Conservation (phyloP, 2,888 invertebrate genomes). For the Lasius fuliginosus region DNA sequence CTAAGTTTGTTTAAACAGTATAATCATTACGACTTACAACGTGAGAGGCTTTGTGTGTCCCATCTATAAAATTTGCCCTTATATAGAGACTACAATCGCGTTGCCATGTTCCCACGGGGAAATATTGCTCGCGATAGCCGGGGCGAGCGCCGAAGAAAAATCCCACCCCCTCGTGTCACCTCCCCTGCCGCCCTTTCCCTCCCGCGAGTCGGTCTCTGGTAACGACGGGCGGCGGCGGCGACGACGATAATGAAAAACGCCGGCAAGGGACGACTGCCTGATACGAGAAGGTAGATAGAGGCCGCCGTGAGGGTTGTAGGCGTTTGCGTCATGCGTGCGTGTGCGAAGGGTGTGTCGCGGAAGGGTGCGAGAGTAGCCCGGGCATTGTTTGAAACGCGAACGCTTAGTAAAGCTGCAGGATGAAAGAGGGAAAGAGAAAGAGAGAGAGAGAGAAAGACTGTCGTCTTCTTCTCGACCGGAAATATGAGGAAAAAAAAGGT, state of each 20-base stretch:
- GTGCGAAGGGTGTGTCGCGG: conserved; percentile 63
- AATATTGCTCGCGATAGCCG: conserved; percentile 34
- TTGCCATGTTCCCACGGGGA: conserved; percentile 39
- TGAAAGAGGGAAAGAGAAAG: conserved; percentile 65
- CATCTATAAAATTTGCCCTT: neutral
- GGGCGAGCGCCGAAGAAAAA: conserved; percentile 60
- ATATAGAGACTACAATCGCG: neutral
- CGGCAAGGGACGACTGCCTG: conserved; percentile 68
- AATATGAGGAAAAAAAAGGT: conserved; percentile 19
- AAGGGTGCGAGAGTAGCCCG: conserved; percentile 76
- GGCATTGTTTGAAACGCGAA: conserved; percentile 82
- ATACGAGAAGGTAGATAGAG: conserved; percentile 70
- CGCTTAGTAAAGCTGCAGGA: conserved; percentile 78
- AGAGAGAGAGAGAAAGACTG: conserved; percentile 52
- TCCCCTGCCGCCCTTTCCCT: neutral
- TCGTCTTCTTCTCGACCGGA: conserved; percentile 12
- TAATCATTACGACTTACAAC: conserved; percentile 17
- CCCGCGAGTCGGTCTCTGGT: conserved; percentile 44
- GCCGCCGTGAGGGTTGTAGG: conserved; percentile 52
- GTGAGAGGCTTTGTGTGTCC: neutral
- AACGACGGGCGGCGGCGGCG: conserved; percentile 52
- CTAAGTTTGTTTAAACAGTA: conserved; percentile 10
- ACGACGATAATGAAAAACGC: conserved; percentile 76
- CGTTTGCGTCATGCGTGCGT: conserved; percentile 62
- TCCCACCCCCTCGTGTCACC: conserved; percentile 52